Base-by-base conservation (phyloP, 2,797 vertebrate species). In the Bryconaethiops microstoma region DNA sequence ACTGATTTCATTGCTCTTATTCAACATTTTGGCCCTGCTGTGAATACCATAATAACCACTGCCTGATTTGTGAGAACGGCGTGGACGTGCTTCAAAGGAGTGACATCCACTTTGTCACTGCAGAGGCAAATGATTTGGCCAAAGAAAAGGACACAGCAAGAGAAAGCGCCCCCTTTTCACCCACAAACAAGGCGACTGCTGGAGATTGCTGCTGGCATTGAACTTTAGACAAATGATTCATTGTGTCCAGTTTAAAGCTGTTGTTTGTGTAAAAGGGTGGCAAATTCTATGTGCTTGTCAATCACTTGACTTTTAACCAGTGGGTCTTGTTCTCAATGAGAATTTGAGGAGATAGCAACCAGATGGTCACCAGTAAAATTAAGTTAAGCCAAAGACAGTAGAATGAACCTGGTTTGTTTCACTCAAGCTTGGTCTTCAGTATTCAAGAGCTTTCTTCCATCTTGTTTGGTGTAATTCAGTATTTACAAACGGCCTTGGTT, bases 241-340 rank as follows among this genome's bases (percentile, higher is more conserved):
- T 88, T 87, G 83, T 89, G 82, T 78, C 76, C 45, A 39, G 45
- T 57, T 77, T 75, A 73, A 84, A 77, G 45, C 83, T 83, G 80
- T 86, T 87, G 86, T 87, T 77, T 64, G 55, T 14, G 17, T 80
- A 72, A 84, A 80, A 74, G 71, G 75, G 48, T 65, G 65, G 78
- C 39, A 76, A 83, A 80, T 86, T 86, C 78, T 76, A 84, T 85
- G 80, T 83, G 82, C 79, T 59, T 82, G 87, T 88, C 88, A 87
- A 88, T 87, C 88, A 87, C 79, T 81, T 85, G 79, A 85, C 78
- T 84, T 85, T 80, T 82, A 80, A 84, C 82, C 85, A 82, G 78
- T 23, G 29, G 57, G 79, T 74, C 74, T 76, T 9, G 52, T 81
- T 74, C 35, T 35, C 75, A 78, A 69, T 77, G 74, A 60, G 76